A percentile compares a stretch with the other conserved stretches of the same genome.
Evolutionary conservation across 2,888 invertebrate genomes (phyloP).

Genomic region (Chymomyza procnemis): DNA sequence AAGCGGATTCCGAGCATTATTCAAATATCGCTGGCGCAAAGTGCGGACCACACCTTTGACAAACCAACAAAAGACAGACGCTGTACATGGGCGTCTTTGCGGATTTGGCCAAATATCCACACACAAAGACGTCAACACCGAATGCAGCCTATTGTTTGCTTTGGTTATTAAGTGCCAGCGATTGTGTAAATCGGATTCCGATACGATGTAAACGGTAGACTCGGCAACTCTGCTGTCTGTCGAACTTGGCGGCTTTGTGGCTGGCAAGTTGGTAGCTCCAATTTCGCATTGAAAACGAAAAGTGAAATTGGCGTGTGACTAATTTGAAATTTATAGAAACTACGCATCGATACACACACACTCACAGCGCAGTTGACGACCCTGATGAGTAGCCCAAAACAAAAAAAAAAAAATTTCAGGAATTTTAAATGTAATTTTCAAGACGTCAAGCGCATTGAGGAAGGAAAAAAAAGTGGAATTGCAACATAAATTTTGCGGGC

Average conservation of each 20-base stretch:
- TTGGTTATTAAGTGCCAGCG: conserved; percentile 37
- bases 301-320: conserved; percentile 58
- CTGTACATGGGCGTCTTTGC: conserved; percentile 28
- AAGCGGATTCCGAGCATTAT: conserved; percentile 1
- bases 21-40: conserved; percentile 29
- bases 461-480: conserved; percentile 6
- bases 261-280: conserved; percentile 21
- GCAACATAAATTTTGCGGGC: conserved; percentile 12
- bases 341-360: background rate
- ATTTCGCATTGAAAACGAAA: conserved; percentile 41
- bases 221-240: background rate
- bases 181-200: conserved; percentile 45
- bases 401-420: conserved; percentile 4
- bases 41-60: conserved; percentile 30
- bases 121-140: conserved; percentile 2
- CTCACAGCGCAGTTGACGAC: background rate
- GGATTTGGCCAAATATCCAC: conserved; percentile 13
- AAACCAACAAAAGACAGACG: background rate
- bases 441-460: background rate
- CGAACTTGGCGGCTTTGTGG: background rate
- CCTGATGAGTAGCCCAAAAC: background rate
- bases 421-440: conserved; percentile 23
- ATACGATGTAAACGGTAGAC: background rate
- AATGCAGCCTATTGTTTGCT: conserved; percentile 33
- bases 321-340: conserved; percentile 40